These are phyloP conservation scores for Sisor rabdophorus DNA, from an alignment of 2,113 vertebrate species.

Conservation along the genomic window DNA sequence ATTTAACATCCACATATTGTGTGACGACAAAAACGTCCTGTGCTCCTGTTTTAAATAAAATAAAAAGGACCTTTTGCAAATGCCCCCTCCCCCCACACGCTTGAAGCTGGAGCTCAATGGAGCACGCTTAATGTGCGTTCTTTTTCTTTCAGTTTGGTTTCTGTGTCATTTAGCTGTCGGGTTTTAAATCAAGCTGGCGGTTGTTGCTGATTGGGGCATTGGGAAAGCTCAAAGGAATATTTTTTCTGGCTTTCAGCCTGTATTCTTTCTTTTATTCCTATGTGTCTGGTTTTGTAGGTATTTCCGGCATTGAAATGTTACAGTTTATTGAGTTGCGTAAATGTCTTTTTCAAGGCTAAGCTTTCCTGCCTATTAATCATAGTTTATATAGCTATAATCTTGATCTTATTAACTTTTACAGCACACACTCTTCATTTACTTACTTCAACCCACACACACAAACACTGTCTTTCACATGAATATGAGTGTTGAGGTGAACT, in stretches of 20 bases:
- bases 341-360: not conserved
- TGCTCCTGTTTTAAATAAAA: not conserved
- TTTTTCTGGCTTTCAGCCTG: constrained; percentile 7
- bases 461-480: not conserved
- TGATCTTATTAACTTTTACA: not conserved
- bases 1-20: constrained; percentile 1
- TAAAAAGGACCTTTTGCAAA: not conserved
- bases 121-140: constrained; percentile 13
- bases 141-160: constrained; percentile 11
- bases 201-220: not conserved
- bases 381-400: constrained; percentile 18
- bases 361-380: constrained; percentile 2
- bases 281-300: not conserved
- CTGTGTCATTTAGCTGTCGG: not conserved
- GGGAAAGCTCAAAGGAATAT: not conserved
- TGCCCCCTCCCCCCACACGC: not conserved
- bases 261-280: not conserved
- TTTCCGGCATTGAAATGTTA: not conserved
- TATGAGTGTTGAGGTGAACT: constrained; percentile 7
- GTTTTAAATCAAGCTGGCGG: constrained; percentile 6
- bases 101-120: not conserved
- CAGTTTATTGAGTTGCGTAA: not conserved
- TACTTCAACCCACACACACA: not conserved
- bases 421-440: not conserved
- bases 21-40: not conserved